Evolutionary conservation across 2,888 invertebrate genomes (phyloP).

Genomic region (Conomelus anceps): DNA sequence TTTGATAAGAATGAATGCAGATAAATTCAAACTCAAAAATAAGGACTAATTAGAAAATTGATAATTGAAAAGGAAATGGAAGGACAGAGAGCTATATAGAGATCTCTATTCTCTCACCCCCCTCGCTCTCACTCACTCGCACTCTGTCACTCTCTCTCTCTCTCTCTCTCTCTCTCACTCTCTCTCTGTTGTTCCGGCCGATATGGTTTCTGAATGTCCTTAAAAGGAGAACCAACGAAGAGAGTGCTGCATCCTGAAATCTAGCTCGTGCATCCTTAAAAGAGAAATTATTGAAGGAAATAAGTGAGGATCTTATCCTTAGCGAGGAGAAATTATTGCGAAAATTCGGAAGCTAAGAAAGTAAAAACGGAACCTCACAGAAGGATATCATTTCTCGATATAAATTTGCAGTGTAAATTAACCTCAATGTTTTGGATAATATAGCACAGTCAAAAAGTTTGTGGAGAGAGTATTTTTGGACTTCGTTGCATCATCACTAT

Average conservation of each 20-base stretch:
- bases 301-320: neutral
- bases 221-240: neutral
- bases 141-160: too few relatives aligned
- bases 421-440: too few relatives aligned
- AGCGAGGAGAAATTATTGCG: neutral
- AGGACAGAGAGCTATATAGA: neutral
- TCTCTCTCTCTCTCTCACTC: too few relatives aligned
- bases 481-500: too few relatives aligned
- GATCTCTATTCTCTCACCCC: too few relatives aligned
- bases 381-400: too few relatives aligned
- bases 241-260: neutral
- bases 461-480: too few relatives aligned
- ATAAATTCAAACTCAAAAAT: neutral
- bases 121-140: too few relatives aligned
- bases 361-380: neutral
- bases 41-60: neutral
- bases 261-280: neutral
- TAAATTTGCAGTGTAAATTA: too few relatives aligned
- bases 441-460: too few relatives aligned
- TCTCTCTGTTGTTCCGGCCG: neutral
- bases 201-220: neutral
- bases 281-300: neutral
- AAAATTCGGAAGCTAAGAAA: neutral
- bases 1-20: too few relatives aligned
- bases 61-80: neutral